Evolutionary conservation across 2,113 vertebrate genomes (phyloP).

Genomic region (Atrichornis clamosus): DNA sequence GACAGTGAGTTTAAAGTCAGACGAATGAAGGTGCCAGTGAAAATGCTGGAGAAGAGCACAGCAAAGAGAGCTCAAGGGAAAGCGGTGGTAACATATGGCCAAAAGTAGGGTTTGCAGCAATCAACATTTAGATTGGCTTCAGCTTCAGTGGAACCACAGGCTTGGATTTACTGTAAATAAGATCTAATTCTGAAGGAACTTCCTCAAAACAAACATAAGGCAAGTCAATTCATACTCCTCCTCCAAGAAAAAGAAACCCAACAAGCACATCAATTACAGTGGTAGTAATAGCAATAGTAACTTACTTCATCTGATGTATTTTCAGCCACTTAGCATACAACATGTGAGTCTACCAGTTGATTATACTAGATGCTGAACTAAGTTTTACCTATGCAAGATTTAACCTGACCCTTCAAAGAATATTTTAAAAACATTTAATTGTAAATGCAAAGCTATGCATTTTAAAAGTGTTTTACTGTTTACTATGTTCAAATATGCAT

Average conservation of each 20-base stretch:
- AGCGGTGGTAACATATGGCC: conserved; percentile 62
- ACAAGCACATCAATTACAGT: conserved; percentile 18
- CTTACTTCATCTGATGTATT: not conserved
- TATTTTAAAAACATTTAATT: not conserved
- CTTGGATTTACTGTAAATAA: conserved; percentile 66
- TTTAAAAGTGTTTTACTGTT: not conserved
- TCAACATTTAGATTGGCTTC: conserved; percentile 70
- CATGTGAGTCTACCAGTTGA: not conserved
- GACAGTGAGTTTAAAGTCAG: conserved; percentile 3
- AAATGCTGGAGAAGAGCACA: conserved; percentile 55
- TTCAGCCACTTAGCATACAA: not conserved
- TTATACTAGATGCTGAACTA: not conserved
- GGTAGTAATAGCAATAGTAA: conserved; percentile 18
- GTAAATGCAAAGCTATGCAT: not conserved
- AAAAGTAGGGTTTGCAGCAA: conserved; percentile 65
- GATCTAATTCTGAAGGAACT: conserved; percentile 59
- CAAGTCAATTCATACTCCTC: conserved; percentile 37
- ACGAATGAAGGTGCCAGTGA: conserved; percentile 53
- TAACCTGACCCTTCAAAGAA: not conserved
- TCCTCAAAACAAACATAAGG: conserved; percentile 66
- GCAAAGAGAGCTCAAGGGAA: conserved; percentile 62
- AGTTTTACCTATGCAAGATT: not conserved
- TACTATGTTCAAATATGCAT: not conserved
- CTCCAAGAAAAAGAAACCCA: not conserved
- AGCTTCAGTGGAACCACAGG: conserved; percentile 61